Percentiles rank a stretch among this genome's conserved stretches.
Evolutionary conservation across 1,140 invertebrate species (phyloP).

Genomic region (Bombus confusus): DNA sequence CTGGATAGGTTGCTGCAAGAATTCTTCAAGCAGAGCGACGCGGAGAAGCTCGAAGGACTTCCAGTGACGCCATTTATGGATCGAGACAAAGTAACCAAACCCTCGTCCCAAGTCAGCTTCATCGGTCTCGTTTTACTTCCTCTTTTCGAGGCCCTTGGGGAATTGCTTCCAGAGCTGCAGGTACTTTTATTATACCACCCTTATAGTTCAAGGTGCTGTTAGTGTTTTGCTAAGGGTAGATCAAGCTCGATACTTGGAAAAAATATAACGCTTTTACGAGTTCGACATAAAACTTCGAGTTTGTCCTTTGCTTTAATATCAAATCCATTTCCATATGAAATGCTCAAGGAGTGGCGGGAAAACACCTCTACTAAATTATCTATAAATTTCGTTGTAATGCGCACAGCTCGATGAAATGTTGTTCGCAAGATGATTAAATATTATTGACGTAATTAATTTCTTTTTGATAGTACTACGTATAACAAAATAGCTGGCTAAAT

Average conservation of each 20-base stretch:
- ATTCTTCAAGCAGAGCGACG: constrained; percentile 92
- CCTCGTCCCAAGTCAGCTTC: constrained; percentile 93
- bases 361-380: background rate
- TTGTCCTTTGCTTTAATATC: background rate
- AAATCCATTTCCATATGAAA: background rate
- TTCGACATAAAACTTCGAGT: background rate
- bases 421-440: too few relatives aligned
- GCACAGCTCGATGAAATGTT: too few relatives aligned
- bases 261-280: background rate
- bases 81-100: constrained; percentile 94
- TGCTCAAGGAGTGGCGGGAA: too few relatives aligned
- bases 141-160: constrained; percentile 89
- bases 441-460: too few relatives aligned
- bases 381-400: too few relatives aligned
- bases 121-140: constrained; percentile 93
- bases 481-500: too few relatives aligned
- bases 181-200: constrained; percentile 72
- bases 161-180: constrained; percentile 88
- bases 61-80: constrained; percentile 96
- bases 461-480: too few relatives aligned
- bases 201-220: background rate
- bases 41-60: constrained; percentile 92
- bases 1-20: constrained; percentile 90
- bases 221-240: background rate
- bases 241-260: background rate